Conservation (phyloP, 2,888 invertebrate species). For the Habrosyne pyritoides region DNA sequence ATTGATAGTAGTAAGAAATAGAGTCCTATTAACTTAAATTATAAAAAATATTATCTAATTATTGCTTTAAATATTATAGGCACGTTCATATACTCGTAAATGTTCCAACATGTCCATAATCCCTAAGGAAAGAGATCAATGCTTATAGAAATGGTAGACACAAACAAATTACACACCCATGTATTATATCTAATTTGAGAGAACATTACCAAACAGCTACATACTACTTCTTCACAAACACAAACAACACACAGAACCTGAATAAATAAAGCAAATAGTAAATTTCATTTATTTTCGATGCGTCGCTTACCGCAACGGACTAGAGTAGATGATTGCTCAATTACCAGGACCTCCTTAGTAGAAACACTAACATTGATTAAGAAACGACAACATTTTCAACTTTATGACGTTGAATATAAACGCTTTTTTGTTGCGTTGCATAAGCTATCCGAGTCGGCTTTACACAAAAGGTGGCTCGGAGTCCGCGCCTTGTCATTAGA, state of each 20-base stretch:
- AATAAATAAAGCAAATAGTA: slow-evolving; percentile 74
- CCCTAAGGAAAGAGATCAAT: neutral
- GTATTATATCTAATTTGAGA: too few species aligned
- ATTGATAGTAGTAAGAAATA: too few species aligned
- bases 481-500: slow-evolving; percentile 82
- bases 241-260: slow-evolving; percentile 47
- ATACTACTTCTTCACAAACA: slow-evolving; percentile 42
- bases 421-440: slow-evolving; percentile 59
- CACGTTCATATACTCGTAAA: too few species aligned
- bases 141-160: neutral
- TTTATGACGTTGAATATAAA: slow-evolving; percentile 64
- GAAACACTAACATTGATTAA: slow-evolving; percentile 65
- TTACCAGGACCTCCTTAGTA: slow-evolving; percentile 82
- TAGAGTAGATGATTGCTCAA: slow-evolving; percentile 83
- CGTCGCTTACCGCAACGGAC: slow-evolving; percentile 78
- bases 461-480: slow-evolving; percentile 74
- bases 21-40: too few species aligned
- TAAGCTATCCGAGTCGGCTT: slow-evolving; percentile 72
- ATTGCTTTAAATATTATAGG: too few species aligned
- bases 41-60: too few species aligned
- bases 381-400: slow-evolving; percentile 60
- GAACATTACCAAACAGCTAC: slow-evolving; percentile 11
- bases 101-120: too few species aligned
- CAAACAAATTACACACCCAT: neutral
- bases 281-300: slow-evolving; percentile 77